Evolutionary conservation across 2,888 invertebrate genomes (phyloP).

Genomic region (Polyploca ridens): DNA sequence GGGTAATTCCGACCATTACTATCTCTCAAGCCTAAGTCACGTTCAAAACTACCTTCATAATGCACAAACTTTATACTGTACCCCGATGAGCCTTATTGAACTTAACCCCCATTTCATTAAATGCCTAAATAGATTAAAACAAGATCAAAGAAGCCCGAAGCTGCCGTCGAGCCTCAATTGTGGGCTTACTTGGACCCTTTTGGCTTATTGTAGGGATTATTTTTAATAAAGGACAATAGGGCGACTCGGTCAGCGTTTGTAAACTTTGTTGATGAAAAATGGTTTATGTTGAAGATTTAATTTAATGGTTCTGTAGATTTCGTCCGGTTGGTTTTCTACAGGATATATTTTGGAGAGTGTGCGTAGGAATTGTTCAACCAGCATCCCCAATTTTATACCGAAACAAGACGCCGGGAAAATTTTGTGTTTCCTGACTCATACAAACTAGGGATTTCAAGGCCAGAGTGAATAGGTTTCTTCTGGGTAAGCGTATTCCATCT

Average conservation of each 20-base stretch:
- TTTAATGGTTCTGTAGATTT: too few species aligned
- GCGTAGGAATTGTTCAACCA: too few species aligned
- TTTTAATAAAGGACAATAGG: slow-evolving; percentile 8
- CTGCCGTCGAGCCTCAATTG: not conserved
- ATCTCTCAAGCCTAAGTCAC: not conserved
- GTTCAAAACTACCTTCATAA: not conserved
- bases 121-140: slow-evolving; percentile 7
- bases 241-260: not conserved
- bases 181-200: not conserved
- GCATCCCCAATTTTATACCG: too few species aligned
- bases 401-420: too few species aligned
- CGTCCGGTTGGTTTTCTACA: too few species aligned
- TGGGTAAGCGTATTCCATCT: too few species aligned
- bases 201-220: slow-evolving; percentile 1
- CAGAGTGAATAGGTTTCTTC: too few species aligned
- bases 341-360: too few species aligned
- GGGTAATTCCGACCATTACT: not conserved
- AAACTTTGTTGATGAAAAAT: not conserved
- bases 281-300: not conserved
- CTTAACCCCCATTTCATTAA: slow-evolving; percentile 6
- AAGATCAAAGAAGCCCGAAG: not conserved
- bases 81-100: not conserved
- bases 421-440: too few species aligned
- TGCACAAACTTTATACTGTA: not conserved
- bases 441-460: too few species aligned